Percentiles rank a stretch among this genome's conserved stretches.
phyloP scores from a whole-genome alignment of 2,797 vertebrate genomes.

The Tachyglossus aculeatus region DNA sequence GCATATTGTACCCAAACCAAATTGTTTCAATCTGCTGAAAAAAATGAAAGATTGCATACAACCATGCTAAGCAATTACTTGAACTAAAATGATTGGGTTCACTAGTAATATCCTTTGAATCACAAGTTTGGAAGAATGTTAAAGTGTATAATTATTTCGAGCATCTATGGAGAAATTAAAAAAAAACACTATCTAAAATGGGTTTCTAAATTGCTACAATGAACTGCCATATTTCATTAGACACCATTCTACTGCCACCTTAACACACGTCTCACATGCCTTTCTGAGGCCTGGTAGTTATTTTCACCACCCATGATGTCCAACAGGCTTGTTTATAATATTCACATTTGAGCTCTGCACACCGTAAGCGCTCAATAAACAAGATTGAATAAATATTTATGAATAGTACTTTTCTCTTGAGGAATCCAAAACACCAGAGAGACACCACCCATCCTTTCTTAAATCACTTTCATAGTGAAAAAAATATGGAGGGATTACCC shows the following conservation, averaged over 20 bases:
- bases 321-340: conserved; percentile 14
- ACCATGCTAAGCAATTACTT: too few relatives aligned
- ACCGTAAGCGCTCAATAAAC: too few relatives aligned
- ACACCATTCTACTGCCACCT: background rate
- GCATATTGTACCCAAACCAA: too few relatives aligned
- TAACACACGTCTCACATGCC: background rate
- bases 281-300: background rate
- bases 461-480: conserved; percentile 17
- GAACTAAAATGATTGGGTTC: too few relatives aligned
- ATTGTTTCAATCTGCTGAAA: too few relatives aligned
- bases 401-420: conserved; percentile 3
- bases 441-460: conserved; percentile 3
- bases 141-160: too few relatives aligned
- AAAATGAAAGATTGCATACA: too few relatives aligned
- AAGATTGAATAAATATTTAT: too few relatives aligned
- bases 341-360: too few relatives aligned
- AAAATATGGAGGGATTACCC: conserved; percentile 15
- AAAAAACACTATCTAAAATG: background rate
- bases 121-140: too few relatives aligned
- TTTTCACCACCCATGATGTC: conserved; percentile 3
- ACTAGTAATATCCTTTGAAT: too few relatives aligned
- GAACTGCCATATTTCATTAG: background rate
- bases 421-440: background rate
- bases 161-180: conserved; percentile 2
- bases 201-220: background rate